Base-by-base conservation (phyloP, 92 coral and sea anemone species). In the Phenganax stokvisi region DNA sequence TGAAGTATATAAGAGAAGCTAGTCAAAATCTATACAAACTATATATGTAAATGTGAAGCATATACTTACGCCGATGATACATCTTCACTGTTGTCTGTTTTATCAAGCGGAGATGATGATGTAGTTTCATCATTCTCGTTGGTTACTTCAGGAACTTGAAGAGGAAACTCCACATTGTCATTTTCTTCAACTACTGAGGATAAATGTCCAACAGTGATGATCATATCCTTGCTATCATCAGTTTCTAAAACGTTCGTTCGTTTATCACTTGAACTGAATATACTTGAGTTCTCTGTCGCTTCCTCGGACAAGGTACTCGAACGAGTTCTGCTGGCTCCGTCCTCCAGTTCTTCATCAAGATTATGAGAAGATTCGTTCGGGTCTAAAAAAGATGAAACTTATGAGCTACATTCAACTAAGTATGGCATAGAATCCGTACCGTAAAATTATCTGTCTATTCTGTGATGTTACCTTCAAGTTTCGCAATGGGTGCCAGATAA, bases 401-500 rank as follows among this genome's bases (percentile, higher is more conserved):
- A 25, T 15, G 25, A 17, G 16, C 16, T 28, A 1, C 27, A 15
- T 58, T 58, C 11, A 11, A 67, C 3, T 27, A 15, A 1, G 13
- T 47, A 17, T 31, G 17, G 16, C 57, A n/a, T 55, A 71, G 12
- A 25, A 54, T 56, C 56, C 51, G 54, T 56, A 11, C 4, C 53
- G 73, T 16, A 11, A 20, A 1, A 37, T 16, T 11, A 67, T 16
- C 25, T 37, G 12, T 10, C 12, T 16, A 67, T 51, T 52, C 27
- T 25, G 27, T 59, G 16, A 59, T 25, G 6, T 20, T 79, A 79
- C 83, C 83, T 62, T 79, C 51, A 47, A 79, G 83, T 65, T 83
- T 87, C 10, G 82, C 76, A 8, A 53, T 56, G 12, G 90, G 85
- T 0, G 85, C 74, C 10, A 83, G 59, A 60, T 74, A 74, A 60